These are phyloP conservation scores for Agrilus biguttatus DNA, from an alignment of 2,888 invertebrate species.

Conservation along the genomic window DNA sequence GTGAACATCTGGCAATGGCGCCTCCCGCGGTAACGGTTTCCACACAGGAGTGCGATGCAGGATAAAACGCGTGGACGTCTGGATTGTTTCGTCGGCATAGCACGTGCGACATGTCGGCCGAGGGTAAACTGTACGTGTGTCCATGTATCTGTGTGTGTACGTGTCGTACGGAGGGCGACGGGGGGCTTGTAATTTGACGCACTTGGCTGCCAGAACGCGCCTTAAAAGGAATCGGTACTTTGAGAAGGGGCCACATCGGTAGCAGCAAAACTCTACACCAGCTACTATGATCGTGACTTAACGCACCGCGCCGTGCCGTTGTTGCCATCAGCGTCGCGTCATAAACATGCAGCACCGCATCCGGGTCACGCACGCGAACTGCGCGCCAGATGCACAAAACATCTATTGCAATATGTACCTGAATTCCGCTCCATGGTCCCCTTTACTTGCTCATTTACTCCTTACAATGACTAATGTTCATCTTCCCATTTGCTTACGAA, in stretches of 20 bases:
- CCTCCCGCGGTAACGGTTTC: too few relatives aligned
- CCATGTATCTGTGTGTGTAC: slow-evolving; percentile 5
- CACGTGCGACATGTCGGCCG: slow-evolving; percentile 10
- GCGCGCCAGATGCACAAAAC: too few relatives aligned
- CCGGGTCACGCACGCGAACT: too few relatives aligned
- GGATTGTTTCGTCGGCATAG: slow-evolving; percentile 1
- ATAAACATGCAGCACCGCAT: slow-evolving; percentile 15
- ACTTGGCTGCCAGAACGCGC: slow-evolving; percentile 31
- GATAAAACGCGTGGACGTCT: not conserved
- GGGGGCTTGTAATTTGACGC: slow-evolving; percentile 26
- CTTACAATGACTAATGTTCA: too few relatives aligned
- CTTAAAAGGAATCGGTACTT: slow-evolving; percentile 33
- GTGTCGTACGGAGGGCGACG: slow-evolving; percentile 9
- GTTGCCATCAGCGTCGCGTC: slow-evolving; percentile 13
- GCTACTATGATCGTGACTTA: slow-evolving; percentile 1
- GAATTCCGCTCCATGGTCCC: too few relatives aligned
- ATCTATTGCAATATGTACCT: too few relatives aligned
- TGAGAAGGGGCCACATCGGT: slow-evolving; percentile 26
- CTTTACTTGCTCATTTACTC: too few relatives aligned
- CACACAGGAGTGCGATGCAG: too few relatives aligned
- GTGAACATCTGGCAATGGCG: too few relatives aligned
- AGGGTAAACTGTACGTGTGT: slow-evolving; percentile 12
- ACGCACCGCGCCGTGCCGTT: slow-evolving; percentile 9
- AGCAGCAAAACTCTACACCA: slow-evolving; percentile 2
- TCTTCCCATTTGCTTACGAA: too few relatives aligned